phyloP scores from a whole-genome alignment of 2,113 vertebrate species.

The Promerops cafer region DNA sequence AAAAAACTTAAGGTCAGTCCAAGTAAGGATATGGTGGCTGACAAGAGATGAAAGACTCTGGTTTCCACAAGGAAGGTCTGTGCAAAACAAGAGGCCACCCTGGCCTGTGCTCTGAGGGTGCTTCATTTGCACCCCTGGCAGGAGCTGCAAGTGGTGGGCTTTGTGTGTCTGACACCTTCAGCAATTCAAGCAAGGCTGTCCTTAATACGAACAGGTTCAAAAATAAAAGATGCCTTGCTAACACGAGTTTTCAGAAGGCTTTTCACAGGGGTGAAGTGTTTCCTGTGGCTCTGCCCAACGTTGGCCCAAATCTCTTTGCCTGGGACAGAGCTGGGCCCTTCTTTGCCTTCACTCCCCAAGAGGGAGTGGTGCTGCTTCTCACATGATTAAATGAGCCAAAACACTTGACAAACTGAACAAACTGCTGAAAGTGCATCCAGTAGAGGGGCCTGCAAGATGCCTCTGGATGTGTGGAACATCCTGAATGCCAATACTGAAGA shows the following conservation, averaged over 20 bases:
- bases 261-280: background rate
- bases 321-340: background rate
- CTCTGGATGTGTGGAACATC: background rate
- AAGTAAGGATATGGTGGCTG: background rate
- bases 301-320: background rate
- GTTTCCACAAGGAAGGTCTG: background rate
- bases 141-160: background rate
- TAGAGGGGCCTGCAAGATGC: background rate
- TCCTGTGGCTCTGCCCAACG: background rate
- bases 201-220: background rate
- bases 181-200: background rate
- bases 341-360: background rate
- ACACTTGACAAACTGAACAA: background rate
- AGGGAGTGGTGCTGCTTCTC: background rate
- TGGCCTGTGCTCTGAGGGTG: background rate
- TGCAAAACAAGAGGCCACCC: background rate
- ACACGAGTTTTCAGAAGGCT: background rate
- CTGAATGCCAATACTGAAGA: background rate
- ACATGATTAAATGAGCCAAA: background rate
- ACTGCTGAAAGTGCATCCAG: background rate
- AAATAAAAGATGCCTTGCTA: background rate
- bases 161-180: background rate
- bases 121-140: background rate
- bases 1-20: background rate
- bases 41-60: background rate